Percentiles rank a stretch among this genome's conserved stretches.
Conservation (phyloP, 1,140 invertebrate genomes). For the Drosophila nannoptera region DNA sequence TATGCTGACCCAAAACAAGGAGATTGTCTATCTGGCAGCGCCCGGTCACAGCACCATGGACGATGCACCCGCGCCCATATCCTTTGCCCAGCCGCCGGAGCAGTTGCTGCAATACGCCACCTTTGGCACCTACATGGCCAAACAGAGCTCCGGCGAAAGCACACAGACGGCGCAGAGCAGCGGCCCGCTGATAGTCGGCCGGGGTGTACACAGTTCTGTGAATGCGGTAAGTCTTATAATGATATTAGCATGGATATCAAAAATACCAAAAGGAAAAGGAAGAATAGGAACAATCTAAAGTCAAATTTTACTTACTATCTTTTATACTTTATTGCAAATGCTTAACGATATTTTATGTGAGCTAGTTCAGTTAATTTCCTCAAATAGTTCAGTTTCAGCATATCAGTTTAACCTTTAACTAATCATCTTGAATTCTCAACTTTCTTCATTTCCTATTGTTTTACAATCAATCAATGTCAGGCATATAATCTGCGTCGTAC, state of each 20-base stretch:
- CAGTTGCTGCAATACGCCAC: slow-evolving; percentile 53
- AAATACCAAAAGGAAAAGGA: not conserved
- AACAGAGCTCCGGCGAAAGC: slow-evolving; percentile 31
- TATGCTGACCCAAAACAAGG: slow-evolving; percentile 81
- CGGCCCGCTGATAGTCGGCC: slow-evolving; percentile 63
- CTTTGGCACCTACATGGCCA: slow-evolving; percentile 65
- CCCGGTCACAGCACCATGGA: slow-evolving; percentile 59
- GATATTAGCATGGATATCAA: not conserved
- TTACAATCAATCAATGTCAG: too few relatives aligned
- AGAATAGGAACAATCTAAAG: too few relatives aligned
- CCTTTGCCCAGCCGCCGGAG: slow-evolving; percentile 50
- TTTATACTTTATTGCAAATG: too few relatives aligned
- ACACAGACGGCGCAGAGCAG: slow-evolving; percentile 22
- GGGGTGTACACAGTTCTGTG: slow-evolving; percentile 56
- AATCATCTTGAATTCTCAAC: too few relatives aligned
- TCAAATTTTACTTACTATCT: too few relatives aligned
- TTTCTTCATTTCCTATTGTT: too few relatives aligned
- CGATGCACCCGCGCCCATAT: slow-evolving; percentile 59
- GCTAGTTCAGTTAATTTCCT: too few relatives aligned
- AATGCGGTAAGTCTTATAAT: slow-evolving; percentile 65
- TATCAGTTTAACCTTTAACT: too few relatives aligned
- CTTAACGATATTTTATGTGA: too few relatives aligned
- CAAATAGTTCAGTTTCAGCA: too few relatives aligned
- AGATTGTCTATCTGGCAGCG: slow-evolving; percentile 61
- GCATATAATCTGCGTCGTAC: too few relatives aligned